These are phyloP conservation scores for Phacellophora camtschatica DNA, from an alignment of 30 jellyfish, hydroid and myxozoan species.

Conservation along the genomic window DNA sequence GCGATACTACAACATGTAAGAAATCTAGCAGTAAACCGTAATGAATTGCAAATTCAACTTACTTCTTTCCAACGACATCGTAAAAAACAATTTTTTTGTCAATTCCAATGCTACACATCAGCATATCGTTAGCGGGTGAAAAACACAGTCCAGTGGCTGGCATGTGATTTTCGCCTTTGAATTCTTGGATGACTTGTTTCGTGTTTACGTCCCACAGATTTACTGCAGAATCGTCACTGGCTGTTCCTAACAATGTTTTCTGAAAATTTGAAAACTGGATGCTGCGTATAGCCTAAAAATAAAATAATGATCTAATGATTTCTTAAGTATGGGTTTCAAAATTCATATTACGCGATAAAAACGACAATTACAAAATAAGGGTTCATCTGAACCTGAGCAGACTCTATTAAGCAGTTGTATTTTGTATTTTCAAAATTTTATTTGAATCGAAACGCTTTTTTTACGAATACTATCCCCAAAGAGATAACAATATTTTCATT, in stretches of 20 bases:
- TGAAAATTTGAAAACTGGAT: conserved; percentile 72
- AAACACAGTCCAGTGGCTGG: conserved; percentile 85
- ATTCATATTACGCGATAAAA: too few relatives aligned
- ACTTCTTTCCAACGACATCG: conserved; percentile 94
- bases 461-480: too few relatives aligned
- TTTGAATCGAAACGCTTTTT: too few relatives aligned
- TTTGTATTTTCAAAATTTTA: too few relatives aligned
- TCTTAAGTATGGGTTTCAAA: too few relatives aligned
- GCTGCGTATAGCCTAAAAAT: conserved; percentile 79
- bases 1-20: too few relatives aligned
- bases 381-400: too few relatives aligned
- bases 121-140: conserved; percentile 95
- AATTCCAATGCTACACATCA: conserved; percentile 78
- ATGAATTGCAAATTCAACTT: conserved; percentile 6
- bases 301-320: neutral
- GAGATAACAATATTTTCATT: too few relatives aligned
- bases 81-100: conserved; percentile 80
- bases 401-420: too few relatives aligned
- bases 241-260: conserved; percentile 69
- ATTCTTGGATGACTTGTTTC: conserved; percentile 50
- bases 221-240: conserved; percentile 84
- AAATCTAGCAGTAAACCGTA: too few relatives aligned
- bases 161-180: conserved; percentile 64
- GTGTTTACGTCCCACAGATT: conserved; percentile 84
- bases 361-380: too few relatives aligned